Evolutionary conservation across 2,113 vertebrate genomes (phyloP).

Genomic region (Trogon melanurus): DNA sequence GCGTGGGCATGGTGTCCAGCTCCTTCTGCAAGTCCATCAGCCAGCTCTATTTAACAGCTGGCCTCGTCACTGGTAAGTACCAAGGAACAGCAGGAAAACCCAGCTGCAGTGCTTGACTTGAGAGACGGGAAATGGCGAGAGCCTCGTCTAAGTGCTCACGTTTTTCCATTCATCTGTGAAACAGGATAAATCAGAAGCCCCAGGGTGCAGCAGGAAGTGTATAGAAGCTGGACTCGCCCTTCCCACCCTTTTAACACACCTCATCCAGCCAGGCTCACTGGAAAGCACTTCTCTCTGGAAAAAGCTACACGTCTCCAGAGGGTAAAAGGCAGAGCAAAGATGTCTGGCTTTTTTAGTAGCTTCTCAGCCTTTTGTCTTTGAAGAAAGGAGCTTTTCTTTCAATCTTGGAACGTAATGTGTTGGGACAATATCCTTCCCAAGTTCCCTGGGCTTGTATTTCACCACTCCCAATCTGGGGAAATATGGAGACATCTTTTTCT

Average conservation of each 20-base stretch:
- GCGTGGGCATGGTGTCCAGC: conserved; percentile 88
- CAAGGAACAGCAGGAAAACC: background rate
- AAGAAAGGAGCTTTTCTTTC: background rate
- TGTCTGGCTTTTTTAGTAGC: background rate
- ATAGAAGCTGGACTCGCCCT: background rate
- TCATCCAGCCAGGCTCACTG: background rate
- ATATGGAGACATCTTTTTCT: background rate
- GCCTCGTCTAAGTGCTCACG: background rate
- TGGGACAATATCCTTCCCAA: background rate
- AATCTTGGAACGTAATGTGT: background rate
- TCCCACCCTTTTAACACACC: background rate
- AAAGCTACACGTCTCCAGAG: background rate
- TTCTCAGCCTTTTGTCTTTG: background rate
- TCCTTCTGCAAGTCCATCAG: conserved; percentile 85
- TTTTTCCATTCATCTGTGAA: background rate
- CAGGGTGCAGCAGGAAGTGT: background rate
- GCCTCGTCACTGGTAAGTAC: conserved; percentile 87
- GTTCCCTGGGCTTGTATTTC: background rate
- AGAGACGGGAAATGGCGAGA: background rate
- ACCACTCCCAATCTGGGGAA: background rate
- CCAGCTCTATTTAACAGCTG: conserved; percentile 87
- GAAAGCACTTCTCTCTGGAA: background rate
- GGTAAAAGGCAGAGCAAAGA: background rate
- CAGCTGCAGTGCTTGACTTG: background rate
- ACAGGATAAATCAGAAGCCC: background rate